Base-by-base conservation (phyloP, 2,797 vertebrate genomes). In the Gambelia wislizenii region DNA sequence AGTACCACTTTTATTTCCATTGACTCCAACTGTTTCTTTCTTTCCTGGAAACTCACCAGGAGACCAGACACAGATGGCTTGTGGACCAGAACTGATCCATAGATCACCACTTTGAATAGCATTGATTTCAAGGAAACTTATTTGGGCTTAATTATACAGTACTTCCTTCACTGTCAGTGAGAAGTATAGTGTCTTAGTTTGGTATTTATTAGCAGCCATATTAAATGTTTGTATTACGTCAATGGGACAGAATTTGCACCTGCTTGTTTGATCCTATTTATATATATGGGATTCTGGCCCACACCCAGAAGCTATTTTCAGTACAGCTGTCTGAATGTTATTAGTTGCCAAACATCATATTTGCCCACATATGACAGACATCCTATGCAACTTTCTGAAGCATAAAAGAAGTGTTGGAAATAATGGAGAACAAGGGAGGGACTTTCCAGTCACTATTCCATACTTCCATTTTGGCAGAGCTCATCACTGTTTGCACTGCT, bases 141-240 rank as follows among this genome's bases (percentile, higher is more conserved):
- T 10, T 20, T 79, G 39, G 87, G 70, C 36, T 4, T 5, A 42
- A 44, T 89, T 91, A 52, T 89, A 61, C n/a, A n/a, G n/a, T n/a
- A n/a, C 14, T 47, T 33, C 44, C 20, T 36, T 77, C 80, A 59
- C 4, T 33, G 5, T 74, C 2, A 1, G 13, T 2, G 4, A 22
- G 44, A 84, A 89, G 4, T 12, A 52, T 5, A 2, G 5, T 72
- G 42, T 27, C 56, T 85, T 90, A 22, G 78, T 89, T 83, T 67
- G 10, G 0, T 7, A 81, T 54, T 47, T 2, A 89, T 30, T 36
- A 36, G 6, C 4, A 82, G n/a, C 3, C 84, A 64, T 36, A 10
- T 27, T n/a, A 56, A 56, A 56, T 18, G 6, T 81, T 56, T 59
- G 6, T 39, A 56, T 16, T n/a, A 36, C 20, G 16, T 59, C 27